phyloP scores from a whole-genome alignment of 2,888 invertebrate species.

The Linnaemya tessellans region DNA sequence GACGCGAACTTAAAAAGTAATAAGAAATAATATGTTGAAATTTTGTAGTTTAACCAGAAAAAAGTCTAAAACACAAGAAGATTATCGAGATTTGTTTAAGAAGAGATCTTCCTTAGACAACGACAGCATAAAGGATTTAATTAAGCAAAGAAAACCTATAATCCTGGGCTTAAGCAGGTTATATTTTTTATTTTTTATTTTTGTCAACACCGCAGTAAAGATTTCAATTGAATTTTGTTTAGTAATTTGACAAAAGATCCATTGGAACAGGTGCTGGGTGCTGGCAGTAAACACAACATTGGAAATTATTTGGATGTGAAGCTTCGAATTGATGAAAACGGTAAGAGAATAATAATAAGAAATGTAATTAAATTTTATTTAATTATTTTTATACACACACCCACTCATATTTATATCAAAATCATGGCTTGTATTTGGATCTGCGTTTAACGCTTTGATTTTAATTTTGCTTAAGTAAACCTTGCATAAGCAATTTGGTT shows the following conservation, averaged over 20 bases:
- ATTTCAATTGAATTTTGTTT: neutral
- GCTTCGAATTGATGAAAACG: slow-evolving; percentile 52
- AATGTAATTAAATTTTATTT: neutral
- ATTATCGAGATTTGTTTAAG: neutral
- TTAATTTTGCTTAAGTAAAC: neutral
- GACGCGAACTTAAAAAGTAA: slow-evolving; percentile 17
- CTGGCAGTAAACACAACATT: neutral
- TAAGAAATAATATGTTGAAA: slow-evolving; percentile 77
- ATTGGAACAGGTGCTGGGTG: neutral
- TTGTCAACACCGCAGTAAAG: neutral
- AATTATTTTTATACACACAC: neutral
- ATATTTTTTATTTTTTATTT: neutral
- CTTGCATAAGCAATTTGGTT: neutral
- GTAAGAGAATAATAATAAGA: slow-evolving; percentile 9
- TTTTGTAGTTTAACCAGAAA: slow-evolving; percentile 77
- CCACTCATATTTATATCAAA: slow-evolving; percentile 11
- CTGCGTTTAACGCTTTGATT: neutral
- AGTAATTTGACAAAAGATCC: slow-evolving; percentile 41
- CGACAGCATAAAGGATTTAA: slow-evolving; percentile 57
- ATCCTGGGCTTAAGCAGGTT: slow-evolving; percentile 66
- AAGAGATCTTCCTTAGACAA: slow-evolving; percentile 42
- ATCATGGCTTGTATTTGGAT: slow-evolving; percentile 44
- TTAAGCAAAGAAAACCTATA: slow-evolving; percentile 62
- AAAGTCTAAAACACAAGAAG: slow-evolving; percentile 40
- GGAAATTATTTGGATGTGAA: slow-evolving; percentile 42